Base-by-base conservation (phyloP, 2,888 invertebrate species). In the Chrysina gloriosa region DNA sequence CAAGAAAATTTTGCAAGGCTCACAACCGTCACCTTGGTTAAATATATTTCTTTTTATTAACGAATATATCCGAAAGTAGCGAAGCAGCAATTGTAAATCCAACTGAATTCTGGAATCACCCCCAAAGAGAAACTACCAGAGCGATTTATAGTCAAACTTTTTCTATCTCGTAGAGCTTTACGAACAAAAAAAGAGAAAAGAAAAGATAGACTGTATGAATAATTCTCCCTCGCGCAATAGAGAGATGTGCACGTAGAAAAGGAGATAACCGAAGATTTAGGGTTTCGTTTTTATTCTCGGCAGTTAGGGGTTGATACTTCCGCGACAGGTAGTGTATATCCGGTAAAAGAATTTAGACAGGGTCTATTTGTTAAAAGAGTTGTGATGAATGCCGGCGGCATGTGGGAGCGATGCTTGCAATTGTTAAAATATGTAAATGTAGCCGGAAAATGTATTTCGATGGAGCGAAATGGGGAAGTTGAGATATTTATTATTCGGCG, bases 241-340 rank as follows among this genome's bases (percentile, higher is more conserved):
- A 58, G 25, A 58, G 58, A 58, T 39, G 39, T 21, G 58, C 39
- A 58, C 39, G 58, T 39, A 25, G 25, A 58, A 58, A 39, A 58
- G 58, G 14, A 58, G 58, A 58, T 58, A 58, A 58, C 58, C 9
- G 58, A 39, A 58, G 58, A 58, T 58, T 58, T 36, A 58, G 39
- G 7, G 58, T 23, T n/a, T 27, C 19, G 3, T 14, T 27, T 25
- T 16, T 39, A 39, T 58, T 25, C 25, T 21, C 23, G 58, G 21
- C 25, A 39, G 50, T 16, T 21, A 25, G 39, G 27, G 11, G 19
- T 11, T 14, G 25, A 25, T 27, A 6, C 50, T 50, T 50, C 14
- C 27, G 19, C 45, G 45, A 16, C 5, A 42, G 16, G 45, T 29
- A 27, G 11, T 11, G 27, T 58, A 23, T 23, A 25, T 23, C 25